Percentiles rank a stretch among this genome's conserved stretches.
These are phyloP conservation scores for Beris morrisii DNA, from an alignment of 2,888 invertebrate genomes.

Conservation along the genomic window DNA sequence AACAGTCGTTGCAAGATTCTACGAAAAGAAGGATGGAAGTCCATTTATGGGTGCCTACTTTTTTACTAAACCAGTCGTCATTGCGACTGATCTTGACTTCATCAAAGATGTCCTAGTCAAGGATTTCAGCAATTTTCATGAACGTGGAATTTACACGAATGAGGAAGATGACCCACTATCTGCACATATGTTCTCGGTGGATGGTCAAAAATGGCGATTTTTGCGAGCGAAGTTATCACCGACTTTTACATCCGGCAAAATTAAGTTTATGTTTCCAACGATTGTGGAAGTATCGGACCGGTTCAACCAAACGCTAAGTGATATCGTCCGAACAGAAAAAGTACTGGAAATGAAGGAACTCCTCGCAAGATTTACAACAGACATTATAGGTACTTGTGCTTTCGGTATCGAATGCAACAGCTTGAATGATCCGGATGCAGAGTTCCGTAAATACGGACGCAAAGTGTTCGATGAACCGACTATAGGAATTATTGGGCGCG, in stretches of 20 bases:
- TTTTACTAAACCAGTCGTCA: slow-evolving; percentile 42
- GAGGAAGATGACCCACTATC: slow-evolving; percentile 32
- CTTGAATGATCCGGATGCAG: slow-evolving; percentile 46
- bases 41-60: slow-evolving; percentile 48
- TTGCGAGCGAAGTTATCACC: slow-evolving; percentile 23
- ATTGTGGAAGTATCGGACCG: slow-evolving; percentile 42
- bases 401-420: slow-evolving; percentile 53
- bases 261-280: slow-evolving; percentile 42
- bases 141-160: slow-evolving; percentile 28
- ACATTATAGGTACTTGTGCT: slow-evolving; percentile 54
- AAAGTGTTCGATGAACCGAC: slow-evolving; percentile 26
- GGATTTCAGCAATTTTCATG: slow-evolving; percentile 27
- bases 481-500: neutral
- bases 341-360: slow-evolving; percentile 51
- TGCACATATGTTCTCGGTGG: slow-evolving; percentile 23
- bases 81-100: slow-evolving; percentile 35
- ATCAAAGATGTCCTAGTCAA: slow-evolving; percentile 22
- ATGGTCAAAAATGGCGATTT: slow-evolving; percentile 24
- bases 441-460: slow-evolving; percentile 43
- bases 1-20: slow-evolving; percentile 38
- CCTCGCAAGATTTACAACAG: slow-evolving; percentile 53
- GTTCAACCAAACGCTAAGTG: slow-evolving; percentile 41
- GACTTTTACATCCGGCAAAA: slow-evolving; percentile 31
- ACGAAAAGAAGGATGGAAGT: slow-evolving; percentile 44
- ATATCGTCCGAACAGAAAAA: slow-evolving; percentile 25